These are phyloP conservation scores for Erpornis zantholeuca DNA, from an alignment of 2,113 vertebrate genomes.

Conservation along the genomic window DNA sequence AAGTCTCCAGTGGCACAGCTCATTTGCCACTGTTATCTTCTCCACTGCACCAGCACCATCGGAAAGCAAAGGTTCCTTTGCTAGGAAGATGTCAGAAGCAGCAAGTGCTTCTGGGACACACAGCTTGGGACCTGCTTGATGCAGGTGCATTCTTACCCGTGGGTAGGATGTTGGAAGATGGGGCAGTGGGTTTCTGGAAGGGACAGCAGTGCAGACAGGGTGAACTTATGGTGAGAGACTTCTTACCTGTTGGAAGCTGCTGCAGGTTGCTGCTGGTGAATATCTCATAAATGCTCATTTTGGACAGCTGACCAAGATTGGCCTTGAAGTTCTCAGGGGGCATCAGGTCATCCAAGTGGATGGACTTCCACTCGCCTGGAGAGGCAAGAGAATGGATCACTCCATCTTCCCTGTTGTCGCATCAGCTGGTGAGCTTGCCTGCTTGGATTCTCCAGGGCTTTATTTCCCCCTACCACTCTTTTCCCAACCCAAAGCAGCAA, in stretches of 20 bases:
- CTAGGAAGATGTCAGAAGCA: background rate
- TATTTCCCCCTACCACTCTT: background rate
- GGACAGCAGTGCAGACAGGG: background rate
- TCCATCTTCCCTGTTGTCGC: background rate
- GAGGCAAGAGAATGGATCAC: background rate
- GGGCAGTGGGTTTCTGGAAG: background rate
- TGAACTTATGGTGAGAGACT: background rate
- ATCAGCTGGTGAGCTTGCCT: background rate
- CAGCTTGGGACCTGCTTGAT: background rate
- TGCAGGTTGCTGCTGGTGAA: background rate
- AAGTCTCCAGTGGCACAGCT: background rate
- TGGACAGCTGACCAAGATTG: background rate
- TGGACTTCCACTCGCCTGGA: slow-evolving; percentile 15
- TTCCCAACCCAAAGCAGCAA: background rate
- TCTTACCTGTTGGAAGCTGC: background rate
- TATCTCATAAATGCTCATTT: background rate
- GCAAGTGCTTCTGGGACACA: background rate
- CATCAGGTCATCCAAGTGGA: slow-evolving; percentile 49
- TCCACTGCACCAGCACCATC: background rate
- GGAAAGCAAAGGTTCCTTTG: background rate
- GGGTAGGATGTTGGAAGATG: too few species aligned
- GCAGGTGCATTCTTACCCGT: background rate
- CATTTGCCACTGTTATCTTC: background rate
- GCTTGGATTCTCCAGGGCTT: background rate
- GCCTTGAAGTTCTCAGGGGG: background rate